Conservation (phyloP, 2,888 invertebrate species). For the Oxystoma pomonae region DNA sequence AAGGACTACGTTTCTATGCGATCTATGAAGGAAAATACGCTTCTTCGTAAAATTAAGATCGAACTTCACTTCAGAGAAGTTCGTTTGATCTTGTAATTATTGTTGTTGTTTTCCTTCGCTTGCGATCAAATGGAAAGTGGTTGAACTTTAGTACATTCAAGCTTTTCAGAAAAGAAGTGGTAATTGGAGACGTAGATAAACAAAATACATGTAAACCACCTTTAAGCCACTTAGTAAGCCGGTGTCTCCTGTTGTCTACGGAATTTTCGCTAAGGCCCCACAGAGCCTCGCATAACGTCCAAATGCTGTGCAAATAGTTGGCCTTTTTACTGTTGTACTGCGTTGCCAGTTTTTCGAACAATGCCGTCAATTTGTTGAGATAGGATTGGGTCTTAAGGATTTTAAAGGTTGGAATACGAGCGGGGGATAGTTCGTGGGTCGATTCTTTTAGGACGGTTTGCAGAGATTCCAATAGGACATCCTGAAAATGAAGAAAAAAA, state of each 20-base stretch:
- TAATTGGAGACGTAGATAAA: no score
- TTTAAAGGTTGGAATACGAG: slow-evolving; percentile 36
- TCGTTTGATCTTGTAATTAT: no score
- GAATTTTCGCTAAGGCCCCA: slow-evolving; percentile 75
- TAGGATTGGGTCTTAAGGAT: slow-evolving; percentile 29
- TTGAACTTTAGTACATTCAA: no score
- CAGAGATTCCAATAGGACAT: slow-evolving; percentile 30
- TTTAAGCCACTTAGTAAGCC: slow-evolving; percentile 34
- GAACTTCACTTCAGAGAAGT: no score
- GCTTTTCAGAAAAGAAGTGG: no score
- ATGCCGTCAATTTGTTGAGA: slow-evolving; percentile 30
- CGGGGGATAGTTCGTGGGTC: slow-evolving; percentile 19
- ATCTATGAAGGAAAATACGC: no score
- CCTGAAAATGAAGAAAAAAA: no score
- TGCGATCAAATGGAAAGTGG: no score
- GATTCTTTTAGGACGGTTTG: slow-evolving; percentile 34
- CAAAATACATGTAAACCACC: no score
- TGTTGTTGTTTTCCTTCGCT: no score
- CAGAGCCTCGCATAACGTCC: slow-evolving; percentile 74
- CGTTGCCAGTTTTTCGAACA: slow-evolving; percentile 31
- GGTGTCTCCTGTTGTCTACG: slow-evolving; percentile 37
- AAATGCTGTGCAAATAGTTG: slow-evolving; percentile 56
- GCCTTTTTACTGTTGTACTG: slow-evolving; percentile 34
- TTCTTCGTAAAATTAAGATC: no score
- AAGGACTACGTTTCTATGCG: no score